These are phyloP conservation scores for Acleris holmiana DNA, from an alignment of 2,888 invertebrate genomes.

Conservation along the genomic window DNA sequence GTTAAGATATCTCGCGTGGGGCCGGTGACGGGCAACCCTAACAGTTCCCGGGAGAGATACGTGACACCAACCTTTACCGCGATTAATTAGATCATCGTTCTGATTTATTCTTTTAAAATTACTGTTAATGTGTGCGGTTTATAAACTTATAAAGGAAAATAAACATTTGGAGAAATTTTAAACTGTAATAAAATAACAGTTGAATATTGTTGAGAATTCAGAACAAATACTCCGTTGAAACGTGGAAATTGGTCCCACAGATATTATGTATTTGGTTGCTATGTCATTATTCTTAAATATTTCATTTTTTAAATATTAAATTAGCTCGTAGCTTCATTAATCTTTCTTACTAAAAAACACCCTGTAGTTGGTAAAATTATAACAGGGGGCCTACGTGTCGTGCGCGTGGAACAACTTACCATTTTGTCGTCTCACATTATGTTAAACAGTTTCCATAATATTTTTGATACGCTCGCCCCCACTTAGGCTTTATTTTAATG, in stretches of 20 bases:
- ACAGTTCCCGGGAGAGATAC: conserved; percentile 49
- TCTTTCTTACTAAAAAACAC: background rate
- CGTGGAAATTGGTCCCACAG: no score
- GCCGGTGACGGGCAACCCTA: conserved; percentile 46
- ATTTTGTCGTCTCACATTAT: conserved; percentile 79
- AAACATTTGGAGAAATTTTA: background rate
- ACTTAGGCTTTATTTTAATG: conserved; percentile 39
- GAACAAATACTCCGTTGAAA: conserved; percentile 46
- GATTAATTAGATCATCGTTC: conserved; percentile 51
- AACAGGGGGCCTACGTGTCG: conserved; percentile 47
- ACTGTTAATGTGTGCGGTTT: background rate
- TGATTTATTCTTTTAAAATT: conserved; percentile 38
- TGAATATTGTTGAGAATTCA: conserved; percentile 37
- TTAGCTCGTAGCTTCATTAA: background rate
- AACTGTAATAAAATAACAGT: no score
- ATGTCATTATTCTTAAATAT: no score
- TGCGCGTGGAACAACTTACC: conserved; percentile 60
- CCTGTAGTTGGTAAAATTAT: background rate
- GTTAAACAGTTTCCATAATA: conserved; percentile 74
- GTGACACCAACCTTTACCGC: conserved; percentile 37
- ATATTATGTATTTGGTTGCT: no score
- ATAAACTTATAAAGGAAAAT: background rate
- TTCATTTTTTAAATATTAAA: background rate
- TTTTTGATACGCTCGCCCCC: conserved; percentile 70
- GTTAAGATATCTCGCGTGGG: conserved; percentile 74